Conservation (phyloP, 2,888 invertebrate species). For the Petrolisthes cinctipes region DNA sequence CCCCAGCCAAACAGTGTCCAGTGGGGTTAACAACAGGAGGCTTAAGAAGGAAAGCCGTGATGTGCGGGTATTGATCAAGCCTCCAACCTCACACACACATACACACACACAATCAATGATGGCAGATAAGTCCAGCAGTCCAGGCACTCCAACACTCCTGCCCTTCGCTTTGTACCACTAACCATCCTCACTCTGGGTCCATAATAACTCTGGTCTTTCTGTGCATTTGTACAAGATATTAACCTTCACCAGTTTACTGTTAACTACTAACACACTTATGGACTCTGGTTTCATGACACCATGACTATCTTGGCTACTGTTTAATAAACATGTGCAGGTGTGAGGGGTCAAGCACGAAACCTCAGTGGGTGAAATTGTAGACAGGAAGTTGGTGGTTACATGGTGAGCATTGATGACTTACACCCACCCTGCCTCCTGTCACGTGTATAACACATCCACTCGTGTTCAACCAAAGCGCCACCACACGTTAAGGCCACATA, state of each 20-base stretch:
- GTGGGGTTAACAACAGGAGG: no score
- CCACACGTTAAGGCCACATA: slow-evolving; percentile 1
- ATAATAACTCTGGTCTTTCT: background rate
- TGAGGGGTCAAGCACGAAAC: background rate
- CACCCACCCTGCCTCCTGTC: background rate
- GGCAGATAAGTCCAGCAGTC: slow-evolving; percentile 40
- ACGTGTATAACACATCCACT: background rate
- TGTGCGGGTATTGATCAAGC: slow-evolving; percentile 44
- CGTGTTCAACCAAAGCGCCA: background rate
- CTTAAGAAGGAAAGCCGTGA: background rate
- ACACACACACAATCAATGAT: slow-evolving; percentile 54
- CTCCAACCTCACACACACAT: slow-evolving; percentile 1
- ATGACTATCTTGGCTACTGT: background rate
- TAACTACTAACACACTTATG: background rate
- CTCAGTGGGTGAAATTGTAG: background rate
- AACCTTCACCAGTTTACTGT: background rate
- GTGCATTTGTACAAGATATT: background rate
- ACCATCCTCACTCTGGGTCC: background rate
- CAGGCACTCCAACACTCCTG: slow-evolving; percentile 38
- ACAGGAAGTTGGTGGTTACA: background rate
- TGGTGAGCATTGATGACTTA: background rate
- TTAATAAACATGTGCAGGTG: background rate
- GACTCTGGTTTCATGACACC: background rate
- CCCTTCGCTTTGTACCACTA: background rate
- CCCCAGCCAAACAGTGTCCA: no score